phyloP scores from a whole-genome alignment of 2,113 vertebrate genomes.

The Chitala chitala region DNA sequence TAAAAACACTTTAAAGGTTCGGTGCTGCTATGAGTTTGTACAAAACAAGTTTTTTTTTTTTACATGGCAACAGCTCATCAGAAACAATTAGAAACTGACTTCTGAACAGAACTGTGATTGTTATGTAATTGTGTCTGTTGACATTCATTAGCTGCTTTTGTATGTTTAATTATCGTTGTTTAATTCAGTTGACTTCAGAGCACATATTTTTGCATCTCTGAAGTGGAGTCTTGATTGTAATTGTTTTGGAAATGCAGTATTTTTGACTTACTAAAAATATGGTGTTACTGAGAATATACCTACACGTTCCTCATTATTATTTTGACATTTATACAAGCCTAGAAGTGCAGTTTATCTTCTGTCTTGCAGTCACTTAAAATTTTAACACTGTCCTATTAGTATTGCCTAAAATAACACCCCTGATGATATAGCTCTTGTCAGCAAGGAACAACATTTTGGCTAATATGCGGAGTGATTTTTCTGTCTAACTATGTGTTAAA shows the following conservation, averaged over 20 bases:
- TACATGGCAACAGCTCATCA: no score
- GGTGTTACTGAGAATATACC: not conserved
- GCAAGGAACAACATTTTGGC: constrained; percentile 4
- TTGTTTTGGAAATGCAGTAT: not conserved
- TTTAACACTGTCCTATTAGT: constrained; percentile 12
- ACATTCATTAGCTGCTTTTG: not conserved
- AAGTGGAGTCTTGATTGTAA: not conserved
- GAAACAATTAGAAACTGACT: not conserved
- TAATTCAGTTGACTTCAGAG: not conserved
- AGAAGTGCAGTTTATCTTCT: not conserved
- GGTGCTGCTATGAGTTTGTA: not conserved
- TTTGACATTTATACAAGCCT: not conserved
- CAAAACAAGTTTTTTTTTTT: constrained; percentile 10
- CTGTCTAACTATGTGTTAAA: not conserved
- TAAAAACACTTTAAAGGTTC: not conserved
- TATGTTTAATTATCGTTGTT: not conserved
- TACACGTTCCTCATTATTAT: not conserved
- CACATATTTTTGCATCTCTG: not conserved
- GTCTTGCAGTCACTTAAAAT: not conserved
- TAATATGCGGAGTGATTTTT: not conserved
- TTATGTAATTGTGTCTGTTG: not conserved
- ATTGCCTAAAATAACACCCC: not conserved
- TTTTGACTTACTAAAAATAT: not conserved
- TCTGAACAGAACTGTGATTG: not conserved
- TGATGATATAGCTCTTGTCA: constrained; percentile 4